Conservation (phyloP, 2,888 invertebrate species). For the Drosophila mercatorum region DNA sequence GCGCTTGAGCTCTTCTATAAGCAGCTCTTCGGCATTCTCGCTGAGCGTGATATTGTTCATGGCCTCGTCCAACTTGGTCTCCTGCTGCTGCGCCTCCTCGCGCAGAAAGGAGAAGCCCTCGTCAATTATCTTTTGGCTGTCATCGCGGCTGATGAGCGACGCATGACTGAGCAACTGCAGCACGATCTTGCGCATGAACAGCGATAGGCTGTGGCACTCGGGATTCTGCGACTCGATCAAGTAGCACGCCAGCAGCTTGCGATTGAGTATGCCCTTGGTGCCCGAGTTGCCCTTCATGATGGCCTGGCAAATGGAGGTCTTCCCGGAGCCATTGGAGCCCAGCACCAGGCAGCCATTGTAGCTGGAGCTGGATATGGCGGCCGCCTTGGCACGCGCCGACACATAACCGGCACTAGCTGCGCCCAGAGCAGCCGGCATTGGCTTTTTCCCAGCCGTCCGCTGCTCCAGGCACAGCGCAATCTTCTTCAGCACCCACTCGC, state of each 20-base stretch:
- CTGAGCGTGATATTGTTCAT: conserved; percentile 81
- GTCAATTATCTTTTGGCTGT: conserved; percentile 80
- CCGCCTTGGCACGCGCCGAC: conserved; percentile 80
- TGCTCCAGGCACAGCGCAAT: conserved; percentile 96
- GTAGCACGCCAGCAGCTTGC: conserved; percentile 93
- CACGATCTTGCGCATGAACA: conserved; percentile 93
- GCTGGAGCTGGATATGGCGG: conserved; percentile 80
- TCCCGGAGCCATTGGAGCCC: conserved; percentile 97
- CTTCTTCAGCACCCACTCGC: conserved; percentile 98
- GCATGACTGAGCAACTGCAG: conserved; percentile 93
- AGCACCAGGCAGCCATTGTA: conserved; percentile 93
- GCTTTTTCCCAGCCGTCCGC: conserved; percentile 91
- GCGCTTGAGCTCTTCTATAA: conserved; percentile 83
- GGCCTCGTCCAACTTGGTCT: conserved; percentile 80
- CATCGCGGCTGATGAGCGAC: conserved; percentile 79
- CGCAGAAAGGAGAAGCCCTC: conserved; percentile 82
- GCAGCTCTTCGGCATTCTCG: conserved; percentile 83
- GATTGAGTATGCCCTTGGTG: conserved; percentile 86
- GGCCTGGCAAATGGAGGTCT: conserved; percentile 95
- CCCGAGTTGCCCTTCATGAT: conserved; percentile 85
- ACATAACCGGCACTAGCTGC: conserved; percentile 69
- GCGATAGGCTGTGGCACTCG: conserved; percentile 92
- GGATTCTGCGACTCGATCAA: conserved; percentile 94
- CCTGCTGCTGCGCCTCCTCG: conserved; percentile 82
- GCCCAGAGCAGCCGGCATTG: conserved; percentile 72